These are phyloP conservation scores for Chalcosyrphus nemorum DNA, from an alignment of 2,888 invertebrate species.

Conservation along the genomic window DNA sequence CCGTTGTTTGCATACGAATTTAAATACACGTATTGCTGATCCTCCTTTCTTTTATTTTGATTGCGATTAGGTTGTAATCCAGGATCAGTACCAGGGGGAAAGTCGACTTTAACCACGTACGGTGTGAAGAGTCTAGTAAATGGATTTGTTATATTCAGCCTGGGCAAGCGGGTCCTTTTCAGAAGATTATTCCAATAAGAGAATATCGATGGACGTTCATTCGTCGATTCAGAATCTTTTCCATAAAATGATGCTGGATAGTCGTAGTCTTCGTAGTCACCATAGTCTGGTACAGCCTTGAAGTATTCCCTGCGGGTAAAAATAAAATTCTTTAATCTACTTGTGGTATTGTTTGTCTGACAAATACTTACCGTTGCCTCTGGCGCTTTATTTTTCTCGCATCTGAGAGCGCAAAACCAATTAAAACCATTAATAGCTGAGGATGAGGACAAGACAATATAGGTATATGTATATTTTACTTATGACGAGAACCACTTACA, in stretches of 20 bases:
- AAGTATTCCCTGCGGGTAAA: not conserved
- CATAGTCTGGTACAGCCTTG: not conserved
- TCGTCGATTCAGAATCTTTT: constrained; percentile 19
- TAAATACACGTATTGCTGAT: not conserved
- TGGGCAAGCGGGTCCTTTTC: constrained; percentile 39
- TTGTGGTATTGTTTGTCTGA: not conserved
- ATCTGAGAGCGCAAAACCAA: constrained; percentile 15
- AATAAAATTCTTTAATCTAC: not conserved
- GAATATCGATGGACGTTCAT: constrained; percentile 23
- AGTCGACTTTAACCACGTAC: constrained; percentile 52
- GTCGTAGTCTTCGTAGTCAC: not conserved
- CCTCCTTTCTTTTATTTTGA: not conserved
- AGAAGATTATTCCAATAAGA: constrained; percentile 54
- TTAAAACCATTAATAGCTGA: constrained; percentile 14
- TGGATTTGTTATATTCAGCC: constrained; percentile 54
- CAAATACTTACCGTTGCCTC: constrained; percentile 27
- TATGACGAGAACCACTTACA: constrained; percentile 20
- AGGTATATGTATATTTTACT: not conserved
- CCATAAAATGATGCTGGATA: not conserved
- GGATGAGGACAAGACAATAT: not conserved
- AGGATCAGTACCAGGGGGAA: constrained; percentile 27
- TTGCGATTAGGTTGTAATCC: not conserved
- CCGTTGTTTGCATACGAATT: not conserved
- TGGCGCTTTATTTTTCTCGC: not conserved
- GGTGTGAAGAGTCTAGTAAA: constrained; percentile 52